These are phyloP conservation scores for Myripristis murdjan DNA, from an alignment of 2,797 vertebrate genomes.

Conservation along the genomic window DNA sequence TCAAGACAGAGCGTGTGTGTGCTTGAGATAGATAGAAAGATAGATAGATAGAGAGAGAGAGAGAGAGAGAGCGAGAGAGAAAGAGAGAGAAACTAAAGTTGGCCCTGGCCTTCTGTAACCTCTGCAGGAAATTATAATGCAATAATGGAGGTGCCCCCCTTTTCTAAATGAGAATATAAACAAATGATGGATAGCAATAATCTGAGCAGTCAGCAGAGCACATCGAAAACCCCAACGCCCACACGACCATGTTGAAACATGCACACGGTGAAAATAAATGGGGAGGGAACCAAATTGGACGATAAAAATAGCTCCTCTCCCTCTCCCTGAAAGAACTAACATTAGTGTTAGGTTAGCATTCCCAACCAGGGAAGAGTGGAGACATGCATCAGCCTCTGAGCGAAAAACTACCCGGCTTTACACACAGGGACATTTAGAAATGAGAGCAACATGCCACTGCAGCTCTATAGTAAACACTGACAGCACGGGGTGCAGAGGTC, in stretches of 20 bases:
- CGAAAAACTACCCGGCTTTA: background rate
- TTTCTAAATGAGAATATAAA: slow-evolving; percentile 78
- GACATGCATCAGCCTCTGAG: background rate
- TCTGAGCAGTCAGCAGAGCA: slow-evolving; percentile 76
- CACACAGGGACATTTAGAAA: background rate
- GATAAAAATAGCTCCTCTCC: slow-evolving; percentile 43
- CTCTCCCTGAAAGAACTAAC: slow-evolving; percentile 45
- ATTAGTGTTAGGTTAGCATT: slow-evolving; percentile 10
- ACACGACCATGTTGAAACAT: slow-evolving; percentile 59
- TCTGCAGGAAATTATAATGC: slow-evolving; percentile 71
- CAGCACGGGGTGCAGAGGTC: slow-evolving; percentile 32
- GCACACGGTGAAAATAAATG: slow-evolving; percentile 54
- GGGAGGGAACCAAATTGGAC: slow-evolving; percentile 23
- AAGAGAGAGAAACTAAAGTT: slow-evolving; percentile 32
- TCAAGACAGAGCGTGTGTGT: background rate
- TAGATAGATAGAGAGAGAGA: slow-evolving; percentile 1
- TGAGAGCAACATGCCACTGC: background rate
- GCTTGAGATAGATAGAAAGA: slow-evolving; percentile 2
- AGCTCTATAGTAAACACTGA: slow-evolving; percentile 13
- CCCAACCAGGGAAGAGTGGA: background rate
- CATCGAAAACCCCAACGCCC: slow-evolving; percentile 55
- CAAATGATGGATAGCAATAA: slow-evolving; percentile 84
- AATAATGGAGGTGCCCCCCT: slow-evolving; percentile 61
- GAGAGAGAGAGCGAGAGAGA: slow-evolving; percentile 1
- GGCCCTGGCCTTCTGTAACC: slow-evolving; percentile 58